Conservation (phyloP, 2,113 vertebrate species). For the Clupea harengus region DNA sequence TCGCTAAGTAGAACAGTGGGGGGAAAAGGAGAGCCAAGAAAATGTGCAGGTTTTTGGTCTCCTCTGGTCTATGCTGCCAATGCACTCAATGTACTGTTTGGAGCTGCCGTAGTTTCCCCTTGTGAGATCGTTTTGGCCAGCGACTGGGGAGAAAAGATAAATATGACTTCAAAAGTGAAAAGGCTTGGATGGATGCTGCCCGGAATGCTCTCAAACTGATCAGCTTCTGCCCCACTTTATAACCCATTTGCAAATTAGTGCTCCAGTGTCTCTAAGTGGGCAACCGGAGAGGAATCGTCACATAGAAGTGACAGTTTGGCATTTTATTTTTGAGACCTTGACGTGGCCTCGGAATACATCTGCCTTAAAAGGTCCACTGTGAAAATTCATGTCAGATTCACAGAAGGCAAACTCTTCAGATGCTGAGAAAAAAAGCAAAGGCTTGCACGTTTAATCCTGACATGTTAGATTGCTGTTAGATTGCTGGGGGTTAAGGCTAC, state of each 20-base stretch:
- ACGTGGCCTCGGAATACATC: not conserved
- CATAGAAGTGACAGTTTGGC: not conserved
- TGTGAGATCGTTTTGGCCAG: not conserved
- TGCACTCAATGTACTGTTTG: not conserved
- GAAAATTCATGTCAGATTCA: not conserved
- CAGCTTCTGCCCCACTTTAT: not conserved
- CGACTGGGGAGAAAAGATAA: not conserved
- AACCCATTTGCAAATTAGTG: not conserved
- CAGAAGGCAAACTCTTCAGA: not conserved
- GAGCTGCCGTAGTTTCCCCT: not conserved
- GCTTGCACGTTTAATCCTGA: not conserved
- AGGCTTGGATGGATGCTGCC: not conserved
- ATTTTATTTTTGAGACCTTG: not conserved
- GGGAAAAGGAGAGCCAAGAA: conserved; percentile 14
- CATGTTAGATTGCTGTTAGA: not conserved
- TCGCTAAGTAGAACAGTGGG: conserved; percentile 55
- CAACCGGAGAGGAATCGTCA: not conserved
- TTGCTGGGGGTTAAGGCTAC: conserved; percentile 22
- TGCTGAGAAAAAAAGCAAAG: not conserved
- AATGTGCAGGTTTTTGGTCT: not conserved
- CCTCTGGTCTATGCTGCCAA: not conserved
- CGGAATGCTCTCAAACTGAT: not conserved
- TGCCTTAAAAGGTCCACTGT: not conserved
- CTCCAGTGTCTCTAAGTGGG: not conserved
- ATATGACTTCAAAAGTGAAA: not conserved